Evolutionary conservation across 2,888 invertebrate species (phyloP), one percentile per base, ranked within the genome.

Genomic region (Eilema depressum): DNA sequence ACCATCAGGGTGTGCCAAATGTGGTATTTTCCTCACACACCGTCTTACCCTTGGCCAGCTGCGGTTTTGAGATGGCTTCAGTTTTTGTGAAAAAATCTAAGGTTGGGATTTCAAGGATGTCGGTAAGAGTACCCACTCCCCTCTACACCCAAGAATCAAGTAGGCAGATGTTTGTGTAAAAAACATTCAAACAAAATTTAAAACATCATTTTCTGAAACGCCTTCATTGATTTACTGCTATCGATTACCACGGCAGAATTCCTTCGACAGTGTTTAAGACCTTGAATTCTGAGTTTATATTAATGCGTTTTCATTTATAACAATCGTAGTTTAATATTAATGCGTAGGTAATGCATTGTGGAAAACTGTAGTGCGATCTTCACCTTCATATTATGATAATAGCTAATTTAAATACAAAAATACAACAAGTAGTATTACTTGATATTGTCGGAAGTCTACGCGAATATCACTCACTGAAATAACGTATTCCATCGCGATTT

Each of bases 351-450:
- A n/a, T 53, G 53, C 53, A 53, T 53, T 53, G n/a, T 4, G n/a
- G 20, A 8, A 47, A 53, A n/a, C 10, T 8, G 2, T 10, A 53
- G 8, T 10, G n/a, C 10, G n/a, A 47, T 47, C 4, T 53, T n/a
- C 53, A n/a, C 53, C 53, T 53, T 53, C 53, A 53, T 53, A 20
- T n/a, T 53, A 53, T 53, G 53, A 53, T 53, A 53, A 53, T n/a
- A n/a, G 53, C n/a, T n/a, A 53, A 53, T n/a, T 53, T n/a, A 47
- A 47, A 47, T 20, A 17, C 53, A 53, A 53, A 53, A 53, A 53
- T 20, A 53, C 7, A 47, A 0, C 7, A 53, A 53, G 20, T 10
- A 53, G 53, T 53, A 20, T 20, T 20, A 20, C 20, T 20, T 47
- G 4, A 37, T 37, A 12, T 37, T 37, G 33, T 12, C 33, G 33